Percentiles rank a stretch among this genome's conserved stretches.
These are phyloP conservation scores for Tiliacea citrago DNA, from an alignment of 2,888 invertebrate species.

Conservation along the genomic window DNA sequence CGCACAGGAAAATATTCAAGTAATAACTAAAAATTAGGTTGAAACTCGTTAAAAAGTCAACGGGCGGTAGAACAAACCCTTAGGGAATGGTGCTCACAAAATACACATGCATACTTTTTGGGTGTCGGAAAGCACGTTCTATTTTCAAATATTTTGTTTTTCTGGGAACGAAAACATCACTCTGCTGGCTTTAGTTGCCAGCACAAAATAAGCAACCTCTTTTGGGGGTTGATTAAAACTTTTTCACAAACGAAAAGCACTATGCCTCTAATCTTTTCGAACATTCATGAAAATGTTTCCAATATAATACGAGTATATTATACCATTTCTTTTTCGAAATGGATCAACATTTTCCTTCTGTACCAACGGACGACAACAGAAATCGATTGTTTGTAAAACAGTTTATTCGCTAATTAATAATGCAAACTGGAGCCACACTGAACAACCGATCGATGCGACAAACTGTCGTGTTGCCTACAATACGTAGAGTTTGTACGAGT, in stretches of 20 bases:
- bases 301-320: not conserved
- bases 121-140: slow-evolving; percentile 47
- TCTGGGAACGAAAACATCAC: slow-evolving; percentile 1
- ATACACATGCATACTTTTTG: slow-evolving; percentile 54
- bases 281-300: not conserved
- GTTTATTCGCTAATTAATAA: slow-evolving; percentile 44
- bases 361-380: not conserved
- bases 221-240: slow-evolving; percentile 14
- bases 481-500: slow-evolving; percentile 26
- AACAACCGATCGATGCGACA: slow-evolving; percentile 48
- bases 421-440: slow-evolving; percentile 29
- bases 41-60: slow-evolving; percentile 56
- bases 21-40: slow-evolving; percentile 53
- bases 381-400: slow-evolving; percentile 37
- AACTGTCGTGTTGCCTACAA: slow-evolving; percentile 33
- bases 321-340: not conserved
- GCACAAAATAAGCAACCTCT: not conserved
- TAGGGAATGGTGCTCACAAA: slow-evolving; percentile 42
- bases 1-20: slow-evolving; percentile 47
- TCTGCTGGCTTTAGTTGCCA: not conserved
- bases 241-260: not conserved
- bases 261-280: not conserved
- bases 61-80: slow-evolving; percentile 39
- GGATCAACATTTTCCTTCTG: not conserved
- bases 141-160: slow-evolving; percentile 51